Conservation (phyloP, 2,797 vertebrate species). For the Gobionotothen gibberifrons region DNA sequence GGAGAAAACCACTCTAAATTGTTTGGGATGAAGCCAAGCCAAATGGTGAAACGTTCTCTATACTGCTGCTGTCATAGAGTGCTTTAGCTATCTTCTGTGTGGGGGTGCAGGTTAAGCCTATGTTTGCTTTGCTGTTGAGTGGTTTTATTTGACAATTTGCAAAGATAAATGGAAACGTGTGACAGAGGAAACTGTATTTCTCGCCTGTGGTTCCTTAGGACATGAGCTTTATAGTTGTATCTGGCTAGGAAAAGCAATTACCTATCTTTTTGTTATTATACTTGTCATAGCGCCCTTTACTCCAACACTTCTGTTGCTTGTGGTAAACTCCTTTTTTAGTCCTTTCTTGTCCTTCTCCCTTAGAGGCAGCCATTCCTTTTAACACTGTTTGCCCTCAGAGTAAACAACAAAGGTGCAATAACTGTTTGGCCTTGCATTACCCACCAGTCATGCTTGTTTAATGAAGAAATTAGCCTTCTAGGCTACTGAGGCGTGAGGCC, state of each 20-base stretch:
- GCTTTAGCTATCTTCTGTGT: slow-evolving; percentile 20
- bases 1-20: slow-evolving; percentile 53
- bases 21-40: slow-evolving; percentile 41
- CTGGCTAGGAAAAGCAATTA: slow-evolving; percentile 9
- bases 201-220: slow-evolving; percentile 10
- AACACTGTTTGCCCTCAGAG: slow-evolving; percentile 27
- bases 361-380: slow-evolving; percentile 25
- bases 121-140: slow-evolving; percentile 33
- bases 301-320: neutral
- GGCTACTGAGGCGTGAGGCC: slow-evolving; percentile 11
- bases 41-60: slow-evolving; percentile 35
- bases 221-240: slow-evolving; percentile 17
- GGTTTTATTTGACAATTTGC: slow-evolving; percentile 48
- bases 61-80: slow-evolving; percentile 34
- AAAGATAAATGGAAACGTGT: slow-evolving; percentile 53
- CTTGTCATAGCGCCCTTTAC: neutral
- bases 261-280: slow-evolving; percentile 3
- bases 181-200: slow-evolving; percentile 21
- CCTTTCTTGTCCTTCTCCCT: slow-evolving; percentile 17
- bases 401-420: slow-evolving; percentile 16
- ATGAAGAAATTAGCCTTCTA: slow-evolving; percentile 22
- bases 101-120: slow-evolving; percentile 30
- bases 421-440: slow-evolving; percentile 21
- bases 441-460: slow-evolving; percentile 16
- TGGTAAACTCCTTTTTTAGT: slow-evolving; percentile 6